Percentiles rank a stretch among this genome's conserved stretches.
These are phyloP conservation scores for Cheirogaleus medius DNA, from an alignment of 2,113 vertebrate genomes.

Conservation along the genomic window DNA sequence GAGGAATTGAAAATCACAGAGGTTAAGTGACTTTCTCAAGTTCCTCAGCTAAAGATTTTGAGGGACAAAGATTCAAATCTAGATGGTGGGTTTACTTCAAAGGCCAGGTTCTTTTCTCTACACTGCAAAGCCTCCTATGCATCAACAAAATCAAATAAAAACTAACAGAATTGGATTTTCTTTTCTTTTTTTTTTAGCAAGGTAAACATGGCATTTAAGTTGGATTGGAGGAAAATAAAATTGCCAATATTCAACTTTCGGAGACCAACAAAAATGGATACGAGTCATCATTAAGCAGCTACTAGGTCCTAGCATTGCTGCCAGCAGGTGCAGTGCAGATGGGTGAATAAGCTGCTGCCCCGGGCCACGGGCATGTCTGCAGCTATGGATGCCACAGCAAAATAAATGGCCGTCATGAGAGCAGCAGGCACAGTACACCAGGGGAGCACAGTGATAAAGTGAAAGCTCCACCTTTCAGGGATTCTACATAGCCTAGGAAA, in stretches of 20 bases:
- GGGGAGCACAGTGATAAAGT: background rate
- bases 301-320: background rate
- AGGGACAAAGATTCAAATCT: background rate
- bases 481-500: background rate
- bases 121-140: background rate
- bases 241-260: slow-evolving; percentile 9
- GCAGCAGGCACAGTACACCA: background rate
- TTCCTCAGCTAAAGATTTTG: background rate
- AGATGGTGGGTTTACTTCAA: background rate
- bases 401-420: slow-evolving; percentile 20
- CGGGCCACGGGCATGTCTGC: background rate
- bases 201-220: background rate
- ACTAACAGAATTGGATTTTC: slow-evolving; percentile 25
- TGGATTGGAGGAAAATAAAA: slow-evolving; percentile 45
- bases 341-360: background rate
- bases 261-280: background rate
- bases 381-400: background rate
- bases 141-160: background rate
- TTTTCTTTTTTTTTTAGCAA: background rate
- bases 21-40: background rate
- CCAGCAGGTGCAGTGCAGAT: background rate
- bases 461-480: background rate
- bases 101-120: background rate
- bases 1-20: background rate
- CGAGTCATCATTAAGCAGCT: background rate